These are phyloP conservation scores for Solenopsis invicta DNA, from an alignment of 1,140 invertebrate genomes.

Conservation along the genomic window DNA sequence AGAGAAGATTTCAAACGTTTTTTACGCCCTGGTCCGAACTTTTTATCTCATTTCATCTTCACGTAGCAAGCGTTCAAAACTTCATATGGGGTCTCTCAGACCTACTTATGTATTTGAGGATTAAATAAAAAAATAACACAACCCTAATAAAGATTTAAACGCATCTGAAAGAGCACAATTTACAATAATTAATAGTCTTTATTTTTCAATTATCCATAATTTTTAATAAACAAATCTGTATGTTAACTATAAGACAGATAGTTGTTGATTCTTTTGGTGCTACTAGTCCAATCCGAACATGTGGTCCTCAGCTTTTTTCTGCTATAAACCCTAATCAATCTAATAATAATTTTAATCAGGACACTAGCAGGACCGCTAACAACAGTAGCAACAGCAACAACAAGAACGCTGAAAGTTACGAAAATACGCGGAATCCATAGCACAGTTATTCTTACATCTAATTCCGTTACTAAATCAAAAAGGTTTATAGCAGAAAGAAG, in stretches of 20 bases:
- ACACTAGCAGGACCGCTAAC: conserved; percentile 75
- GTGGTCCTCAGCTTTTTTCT: conserved; percentile 82
- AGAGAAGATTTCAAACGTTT: too few relatives aligned
- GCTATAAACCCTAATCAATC: conserved; percentile 83
- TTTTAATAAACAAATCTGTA: conserved; percentile 81
- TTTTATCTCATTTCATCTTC: too few relatives aligned
- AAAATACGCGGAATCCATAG: conserved; percentile 46
- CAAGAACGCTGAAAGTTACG: conserved; percentile 68
- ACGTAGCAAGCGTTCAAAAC: too few relatives aligned
- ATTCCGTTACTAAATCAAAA: conserved; percentile 24
- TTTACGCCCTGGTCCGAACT: too few relatives aligned
- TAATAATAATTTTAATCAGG: conserved; percentile 80
- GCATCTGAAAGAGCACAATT: too few relatives aligned
- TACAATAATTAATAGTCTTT: too few relatives aligned
- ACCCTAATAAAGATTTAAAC: too few relatives aligned
- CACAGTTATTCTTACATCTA: conserved; percentile 34
- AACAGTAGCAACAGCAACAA: conserved; percentile 68
- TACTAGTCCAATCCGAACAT: conserved; percentile 83
- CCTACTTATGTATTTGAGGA: too few relatives aligned
- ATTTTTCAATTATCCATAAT: too few relatives aligned
- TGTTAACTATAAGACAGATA: conserved; percentile 87
- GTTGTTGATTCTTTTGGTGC: conserved; percentile 84
- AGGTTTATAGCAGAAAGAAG: too few relatives aligned
- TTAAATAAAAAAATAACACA: too few relatives aligned
- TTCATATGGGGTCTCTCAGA: too few relatives aligned